Evolutionary conservation across 2,888 invertebrate species (phyloP), one percentile per base, ranked within the genome.

Genomic region (Buathra laborator): DNA sequence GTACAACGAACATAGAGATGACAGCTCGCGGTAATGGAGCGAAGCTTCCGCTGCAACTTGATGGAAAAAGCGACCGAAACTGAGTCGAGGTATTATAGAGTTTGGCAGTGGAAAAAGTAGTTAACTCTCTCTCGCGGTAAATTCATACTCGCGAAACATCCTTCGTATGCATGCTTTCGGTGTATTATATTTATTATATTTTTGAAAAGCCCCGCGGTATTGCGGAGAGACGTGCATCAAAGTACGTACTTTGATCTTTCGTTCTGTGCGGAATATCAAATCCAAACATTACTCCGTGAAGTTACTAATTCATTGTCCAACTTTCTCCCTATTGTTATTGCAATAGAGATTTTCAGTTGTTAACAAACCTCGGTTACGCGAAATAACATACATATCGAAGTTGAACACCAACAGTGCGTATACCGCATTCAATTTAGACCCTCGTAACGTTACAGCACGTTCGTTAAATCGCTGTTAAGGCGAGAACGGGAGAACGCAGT

Each of bases 21-120:
- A 56, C 24, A 56, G 56, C 19, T 56, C 56, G 56, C 56, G 56
- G 56, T 56, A 19, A 56, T 56, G 56, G 56, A 56, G 56, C 56
- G 24, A 56, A 19, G 19, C 56, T 19, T 16, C 19, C 56, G 56
- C 24, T 56, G 56, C 16, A 56, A 3, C 56, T 12, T 19, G 56
- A 24, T 16, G 24, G 19, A 12, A 19, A 24, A 56, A 56, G 19
- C 56, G 24, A 19, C 10, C 10, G 12, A 2, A 10, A 12, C 56
- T 56, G 56, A 24, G 56, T 56, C 10, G 1, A 9, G 56, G 56
- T 56, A 56, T 56, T 56, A 56, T n/a, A 56, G 56, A 56, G 56
- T 56, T 56, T 19, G 37, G 7, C 56, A 56, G 56, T 56, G 24
- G 53, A 56, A 56, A 56, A 16, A 56, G 10, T 56, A 56, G 56